phyloP scores from a whole-genome alignment of 2,113 vertebrate genomes.

The Syrrhaptes paradoxus region DNA sequence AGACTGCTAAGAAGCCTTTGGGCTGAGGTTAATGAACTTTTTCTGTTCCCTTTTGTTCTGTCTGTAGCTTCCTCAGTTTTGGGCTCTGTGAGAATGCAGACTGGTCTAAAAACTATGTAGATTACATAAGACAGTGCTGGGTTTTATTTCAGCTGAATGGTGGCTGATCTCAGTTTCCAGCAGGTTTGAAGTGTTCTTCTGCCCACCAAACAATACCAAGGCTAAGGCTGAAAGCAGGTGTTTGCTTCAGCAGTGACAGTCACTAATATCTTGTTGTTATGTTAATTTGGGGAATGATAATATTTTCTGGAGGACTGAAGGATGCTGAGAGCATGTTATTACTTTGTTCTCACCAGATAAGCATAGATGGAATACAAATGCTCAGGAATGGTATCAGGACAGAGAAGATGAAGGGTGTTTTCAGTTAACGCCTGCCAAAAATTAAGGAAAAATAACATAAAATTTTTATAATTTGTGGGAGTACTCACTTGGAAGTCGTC shows the following conservation, averaged over 20 bases:
- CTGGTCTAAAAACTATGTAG: background rate
- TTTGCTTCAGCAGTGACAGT: background rate
- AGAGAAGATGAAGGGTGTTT: background rate
- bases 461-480: conserved; percentile 5
- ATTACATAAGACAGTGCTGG: background rate
- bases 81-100: background rate
- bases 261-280: background rate
- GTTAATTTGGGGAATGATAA: background rate
- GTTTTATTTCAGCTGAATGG: background rate
- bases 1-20: background rate
- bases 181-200: background rate
- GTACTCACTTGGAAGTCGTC: background rate
- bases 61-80: background rate
- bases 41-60: conserved; percentile 34
- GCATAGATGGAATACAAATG: background rate
- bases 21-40: background rate
- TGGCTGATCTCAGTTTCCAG: background rate
- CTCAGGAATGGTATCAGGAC: background rate
- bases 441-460: conserved; percentile 1
- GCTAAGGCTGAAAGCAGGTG: background rate
- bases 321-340: background rate
- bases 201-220: background rate
- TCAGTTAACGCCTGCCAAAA: background rate
- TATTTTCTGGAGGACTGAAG: background rate
- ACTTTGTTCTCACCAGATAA: background rate